These are phyloP conservation scores for Pseudochirops cupreus DNA, from an alignment of 2,797 vertebrate species.

Conservation along the genomic window DNA sequence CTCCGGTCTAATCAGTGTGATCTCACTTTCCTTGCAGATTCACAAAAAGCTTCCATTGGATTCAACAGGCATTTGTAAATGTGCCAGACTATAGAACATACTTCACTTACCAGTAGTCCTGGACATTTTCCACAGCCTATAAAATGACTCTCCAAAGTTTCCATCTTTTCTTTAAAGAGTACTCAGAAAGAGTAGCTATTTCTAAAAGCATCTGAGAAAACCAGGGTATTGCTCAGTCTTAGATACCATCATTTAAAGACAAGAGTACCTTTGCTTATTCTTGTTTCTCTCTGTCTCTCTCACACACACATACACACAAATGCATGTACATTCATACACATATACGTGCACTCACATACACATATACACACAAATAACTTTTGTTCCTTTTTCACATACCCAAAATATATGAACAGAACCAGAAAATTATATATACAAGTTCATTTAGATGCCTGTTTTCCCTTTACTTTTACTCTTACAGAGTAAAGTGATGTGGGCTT, in stretches of 20 bases:
- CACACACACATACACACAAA: not conserved
- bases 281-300: not conserved
- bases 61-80: slow-evolving; percentile 24
- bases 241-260: slow-evolving; percentile 42
- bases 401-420: not conserved
- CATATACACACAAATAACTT: not conserved
- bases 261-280: not conserved
- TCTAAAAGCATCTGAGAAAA: slow-evolving; percentile 33
- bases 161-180: not conserved
- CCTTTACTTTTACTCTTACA: not conserved
- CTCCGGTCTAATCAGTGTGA: slow-evolving; percentile 28
- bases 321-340: not conserved
- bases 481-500: not conserved
- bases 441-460: not conserved
- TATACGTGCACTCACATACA: not conserved
- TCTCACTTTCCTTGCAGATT: slow-evolving; percentile 11
- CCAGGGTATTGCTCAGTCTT: not conserved
- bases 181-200: slow-evolving; percentile 28
- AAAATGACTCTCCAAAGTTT: slow-evolving; percentile 13
- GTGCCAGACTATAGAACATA: not conserved
- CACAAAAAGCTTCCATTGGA: slow-evolving; percentile 7
- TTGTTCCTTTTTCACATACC: not conserved
- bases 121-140: not conserved
- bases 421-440: not conserved
- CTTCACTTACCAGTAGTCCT: slow-evolving; percentile 18